Conservation (phyloP, 2,113 vertebrate genomes). For the Grallaria varia region DNA sequence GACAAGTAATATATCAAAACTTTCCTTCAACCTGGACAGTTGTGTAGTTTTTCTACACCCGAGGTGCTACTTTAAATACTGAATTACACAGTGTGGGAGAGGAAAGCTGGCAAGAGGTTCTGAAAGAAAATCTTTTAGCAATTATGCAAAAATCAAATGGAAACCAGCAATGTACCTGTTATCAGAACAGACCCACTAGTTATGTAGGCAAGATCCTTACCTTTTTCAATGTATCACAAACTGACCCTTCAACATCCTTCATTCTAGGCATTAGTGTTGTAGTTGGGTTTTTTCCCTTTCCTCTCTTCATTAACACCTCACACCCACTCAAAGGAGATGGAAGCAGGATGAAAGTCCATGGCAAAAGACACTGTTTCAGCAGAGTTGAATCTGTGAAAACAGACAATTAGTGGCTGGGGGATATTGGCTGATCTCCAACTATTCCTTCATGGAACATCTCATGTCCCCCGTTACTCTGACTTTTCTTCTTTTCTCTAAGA, state of each 20-base stretch:
- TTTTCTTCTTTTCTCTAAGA: not conserved
- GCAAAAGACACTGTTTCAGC: not conserved
- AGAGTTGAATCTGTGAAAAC: not conserved
- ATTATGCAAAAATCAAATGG: not conserved
- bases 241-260: not conserved
- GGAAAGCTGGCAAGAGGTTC: not conserved
- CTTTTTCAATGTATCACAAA: not conserved
- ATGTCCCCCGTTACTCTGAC: not conserved
- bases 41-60: not conserved
- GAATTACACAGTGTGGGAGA: not conserved
- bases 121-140: not conserved
- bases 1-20: not conserved
- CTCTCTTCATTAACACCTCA: not conserved
- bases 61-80: not conserved
- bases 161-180: not conserved
- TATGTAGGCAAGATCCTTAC: not conserved
- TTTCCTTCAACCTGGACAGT: not conserved
- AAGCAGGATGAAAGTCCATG: not conserved
- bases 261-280: not conserved
- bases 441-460: not conserved
- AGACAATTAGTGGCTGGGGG: not conserved
- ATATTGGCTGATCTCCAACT: not conserved
- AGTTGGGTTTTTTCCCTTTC: not conserved
- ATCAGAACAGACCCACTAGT: not conserved
- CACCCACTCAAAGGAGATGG: not conserved